Base-by-base conservation (phyloP, 2,113 vertebrate genomes). In the Hirundichthys speculiger region DNA sequence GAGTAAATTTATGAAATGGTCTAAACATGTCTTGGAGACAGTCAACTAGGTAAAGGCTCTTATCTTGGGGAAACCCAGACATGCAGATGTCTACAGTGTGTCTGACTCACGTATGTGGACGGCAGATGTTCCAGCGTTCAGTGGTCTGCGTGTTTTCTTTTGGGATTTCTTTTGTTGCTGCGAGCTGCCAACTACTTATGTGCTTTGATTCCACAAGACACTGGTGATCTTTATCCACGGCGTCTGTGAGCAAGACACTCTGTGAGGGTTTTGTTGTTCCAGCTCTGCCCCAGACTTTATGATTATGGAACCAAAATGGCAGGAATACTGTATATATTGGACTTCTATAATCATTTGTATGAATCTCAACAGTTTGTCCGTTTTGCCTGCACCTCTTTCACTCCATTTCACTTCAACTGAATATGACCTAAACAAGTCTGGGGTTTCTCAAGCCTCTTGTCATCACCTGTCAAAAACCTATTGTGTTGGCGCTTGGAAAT, bases 101-200 rank as follows among this genome's bases (percentile, higher is more conserved):
- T 62, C 57, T 53, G 41, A 3, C 1, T 45, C 22, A 34, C 71
- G 50, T 84, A 52, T 72, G 61, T 64, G 27, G 2, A 12, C 60
- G 13, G 19, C 68, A 79, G 69, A 82, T 77, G 64, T 81, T 70
- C 54, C 50, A 56, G 72, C 68, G 27, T 43, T 73, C 71, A 58
- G 61, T 49, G 24, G 55, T 40, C 51, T 72, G 38, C 39, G 63
- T 62, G 50, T 49, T 55, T 41, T 43, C 24, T 64, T 69, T 69
- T 64, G 74, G 51, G 45, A 56, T 66, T 67, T 80, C 57, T 64
- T 1, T 64, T 24, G 39, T 64, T n/a, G 27, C 60, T 34, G 69
- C n/a, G 39, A 51, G 48, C 58, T 68, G 82, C 73, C 73, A 82
- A 80, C 27, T 46, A 53, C 49, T 60, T 65, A 21, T 21, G 48